Percentiles rank a stretch among this genome's conserved stretches.
Evolutionary conservation across 2,113 vertebrate genomes (phyloP).

Genomic region (Neogobius melanostomus): DNA sequence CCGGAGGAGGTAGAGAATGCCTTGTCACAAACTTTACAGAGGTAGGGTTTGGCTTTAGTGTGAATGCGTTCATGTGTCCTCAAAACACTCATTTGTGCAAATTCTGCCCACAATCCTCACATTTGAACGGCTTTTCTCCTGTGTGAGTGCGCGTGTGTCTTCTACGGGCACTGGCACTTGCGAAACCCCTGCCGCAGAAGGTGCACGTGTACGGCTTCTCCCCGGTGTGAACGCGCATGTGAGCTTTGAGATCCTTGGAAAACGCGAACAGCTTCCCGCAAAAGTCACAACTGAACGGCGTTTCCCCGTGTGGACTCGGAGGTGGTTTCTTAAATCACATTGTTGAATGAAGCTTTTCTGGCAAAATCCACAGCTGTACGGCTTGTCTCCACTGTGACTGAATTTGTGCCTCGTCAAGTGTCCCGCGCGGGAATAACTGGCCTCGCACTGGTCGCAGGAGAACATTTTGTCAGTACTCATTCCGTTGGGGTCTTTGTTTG

Average conservation of each 20-base stretch:
- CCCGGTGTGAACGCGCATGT: not conserved
- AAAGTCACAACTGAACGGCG: not conserved
- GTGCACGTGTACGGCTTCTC: not conserved
- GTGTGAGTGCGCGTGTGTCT: not conserved
- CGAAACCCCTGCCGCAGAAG: not conserved
- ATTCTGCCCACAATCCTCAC: not conserved
- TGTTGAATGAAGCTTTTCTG: not conserved
- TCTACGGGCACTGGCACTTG: not conserved
- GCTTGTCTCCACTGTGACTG: not conserved
- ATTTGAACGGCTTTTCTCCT: not conserved
- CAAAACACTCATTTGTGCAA: not conserved
- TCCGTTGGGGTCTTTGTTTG: not conserved
- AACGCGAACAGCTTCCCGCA: not conserved
- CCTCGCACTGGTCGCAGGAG: not conserved
- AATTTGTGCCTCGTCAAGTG: not conserved
- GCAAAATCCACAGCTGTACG: not conserved
- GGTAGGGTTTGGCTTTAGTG: not conserved
- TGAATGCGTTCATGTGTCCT: not conserved
- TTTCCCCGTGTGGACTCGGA: not conserved
- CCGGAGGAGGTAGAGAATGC: not conserved
- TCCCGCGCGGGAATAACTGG: not conserved
- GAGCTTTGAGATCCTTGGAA: not conserved
- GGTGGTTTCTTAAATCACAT: not conserved
- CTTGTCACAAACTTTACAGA: not conserved
- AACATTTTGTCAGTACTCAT: not conserved